phyloP scores from a whole-genome alignment of 2,888 invertebrate genomes.

The Diarsia mendica region DNA sequence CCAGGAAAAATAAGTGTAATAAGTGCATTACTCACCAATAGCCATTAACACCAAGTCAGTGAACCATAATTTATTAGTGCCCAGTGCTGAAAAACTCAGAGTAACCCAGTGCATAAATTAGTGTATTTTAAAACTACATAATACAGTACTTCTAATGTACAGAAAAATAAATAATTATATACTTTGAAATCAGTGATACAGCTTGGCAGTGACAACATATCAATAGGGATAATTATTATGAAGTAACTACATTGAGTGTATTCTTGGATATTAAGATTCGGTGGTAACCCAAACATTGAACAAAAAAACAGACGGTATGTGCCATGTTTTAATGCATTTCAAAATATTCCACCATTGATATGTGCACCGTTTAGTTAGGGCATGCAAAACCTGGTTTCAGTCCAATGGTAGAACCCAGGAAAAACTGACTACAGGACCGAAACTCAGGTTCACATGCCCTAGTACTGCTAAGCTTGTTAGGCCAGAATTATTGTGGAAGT shows the following conservation, averaged over 20 bases:
- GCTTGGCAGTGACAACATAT: background rate
- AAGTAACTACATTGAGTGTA: background rate
- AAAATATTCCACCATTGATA: background rate
- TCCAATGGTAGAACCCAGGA: no score
- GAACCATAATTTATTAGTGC: conserved; percentile 61
- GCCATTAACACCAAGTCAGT: conserved; percentile 48
- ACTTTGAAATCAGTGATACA: background rate
- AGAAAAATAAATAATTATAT: background rate
- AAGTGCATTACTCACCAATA: conserved; percentile 54
- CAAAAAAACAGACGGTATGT: background rate
- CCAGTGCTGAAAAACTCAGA: conserved; percentile 70
- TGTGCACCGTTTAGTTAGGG: no score
- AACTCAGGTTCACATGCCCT: no score
- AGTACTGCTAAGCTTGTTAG: background rate
- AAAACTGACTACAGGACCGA: no score
- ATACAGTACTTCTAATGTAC: background rate
- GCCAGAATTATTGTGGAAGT: background rate
- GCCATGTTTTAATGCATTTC: background rate
- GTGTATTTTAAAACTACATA: conserved; percentile 21
- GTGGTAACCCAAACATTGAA: no score
- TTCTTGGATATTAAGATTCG: no score
- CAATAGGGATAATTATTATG: background rate
- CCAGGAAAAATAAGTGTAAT: background rate
- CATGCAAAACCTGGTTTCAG: no score
- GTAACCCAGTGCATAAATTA: conserved; percentile 65